Conservation (phyloP, 2,113 vertebrate genomes). For the Procavia capensis region DNA sequence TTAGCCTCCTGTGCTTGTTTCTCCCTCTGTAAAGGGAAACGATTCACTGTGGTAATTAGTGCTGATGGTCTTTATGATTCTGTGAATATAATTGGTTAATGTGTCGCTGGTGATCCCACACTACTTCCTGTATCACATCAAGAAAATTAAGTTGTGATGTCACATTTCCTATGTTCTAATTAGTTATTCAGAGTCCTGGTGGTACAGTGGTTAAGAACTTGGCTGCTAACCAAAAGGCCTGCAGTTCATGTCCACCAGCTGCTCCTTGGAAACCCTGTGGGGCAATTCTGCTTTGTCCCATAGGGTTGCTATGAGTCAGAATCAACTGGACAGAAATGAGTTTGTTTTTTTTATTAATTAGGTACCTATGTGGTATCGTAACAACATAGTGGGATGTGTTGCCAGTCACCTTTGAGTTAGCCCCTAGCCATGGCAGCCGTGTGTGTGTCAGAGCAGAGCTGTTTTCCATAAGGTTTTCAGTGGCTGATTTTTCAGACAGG, state of each 20-base stretch:
- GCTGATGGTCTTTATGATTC: not conserved
- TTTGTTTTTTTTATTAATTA: not conserved
- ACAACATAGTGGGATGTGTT: not conserved
- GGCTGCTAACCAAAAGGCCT: too few relatives aligned
- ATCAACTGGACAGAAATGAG: too few relatives aligned
- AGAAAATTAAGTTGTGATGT: not conserved
- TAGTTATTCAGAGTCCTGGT: not conserved
- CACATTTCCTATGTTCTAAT: slow-evolving; percentile 27
- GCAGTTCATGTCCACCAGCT: too few relatives aligned
- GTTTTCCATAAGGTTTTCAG: not conserved
- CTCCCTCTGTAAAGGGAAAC: not conserved
- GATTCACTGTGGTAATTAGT: not conserved
- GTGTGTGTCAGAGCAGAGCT: not conserved
- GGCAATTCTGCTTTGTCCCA: too few relatives aligned
- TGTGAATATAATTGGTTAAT: slow-evolving; percentile 28
- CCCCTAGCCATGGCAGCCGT: not conserved
- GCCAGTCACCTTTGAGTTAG: not conserved
- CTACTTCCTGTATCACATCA: slow-evolving; percentile 1
- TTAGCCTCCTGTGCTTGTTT: not conserved
- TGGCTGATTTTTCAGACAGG: not conserved
- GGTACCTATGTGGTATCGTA: not conserved
- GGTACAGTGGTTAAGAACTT: too few relatives aligned
- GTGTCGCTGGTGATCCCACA: slow-evolving; percentile 3
- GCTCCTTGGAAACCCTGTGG: too few relatives aligned
- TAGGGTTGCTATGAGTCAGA: too few relatives aligned